A percentile compares a stretch with the other conserved stretches of the same genome.
Conservation (phyloP, 2,113 vertebrate genomes). For the Sander vitreus region DNA sequence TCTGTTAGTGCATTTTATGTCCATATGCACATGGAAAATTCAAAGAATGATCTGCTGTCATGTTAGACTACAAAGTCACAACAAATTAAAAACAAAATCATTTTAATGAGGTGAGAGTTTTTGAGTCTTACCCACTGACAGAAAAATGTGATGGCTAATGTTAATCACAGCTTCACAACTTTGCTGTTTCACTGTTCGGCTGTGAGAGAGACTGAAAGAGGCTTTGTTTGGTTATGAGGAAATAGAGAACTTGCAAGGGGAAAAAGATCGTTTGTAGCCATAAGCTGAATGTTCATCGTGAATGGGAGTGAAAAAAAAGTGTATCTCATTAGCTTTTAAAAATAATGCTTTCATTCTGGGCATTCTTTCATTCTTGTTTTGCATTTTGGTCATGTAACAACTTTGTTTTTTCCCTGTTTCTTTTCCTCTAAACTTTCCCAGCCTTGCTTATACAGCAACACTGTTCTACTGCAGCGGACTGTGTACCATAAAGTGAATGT, state of each 20-base stretch:
- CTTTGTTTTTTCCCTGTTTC: slow-evolving; percentile 12
- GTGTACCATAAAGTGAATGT: slow-evolving; percentile 13
- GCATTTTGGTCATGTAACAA: slow-evolving; percentile 21
- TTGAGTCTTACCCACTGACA: slow-evolving; percentile 24
- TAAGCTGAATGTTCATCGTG: not conserved
- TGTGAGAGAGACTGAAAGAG: not conserved
- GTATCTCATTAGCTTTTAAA: slow-evolving; percentile 13
- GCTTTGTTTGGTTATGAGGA: slow-evolving; percentile 18
- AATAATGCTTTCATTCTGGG: slow-evolving; percentile 18
- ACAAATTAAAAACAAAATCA: slow-evolving; percentile 17
- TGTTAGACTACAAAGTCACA: slow-evolving; percentile 46
- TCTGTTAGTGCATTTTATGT: slow-evolving; percentile 11
- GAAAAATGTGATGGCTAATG: slow-evolving; percentile 29
- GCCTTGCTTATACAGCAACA: slow-evolving; percentile 13
- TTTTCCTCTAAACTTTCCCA: slow-evolving; percentile 8
- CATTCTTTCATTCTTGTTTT: slow-evolving; percentile 7
- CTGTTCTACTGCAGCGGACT: slow-evolving; percentile 11
- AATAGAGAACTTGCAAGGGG: slow-evolving; percentile 1
- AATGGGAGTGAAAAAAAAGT: not conserved
- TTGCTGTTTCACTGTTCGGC: slow-evolving; percentile 13
- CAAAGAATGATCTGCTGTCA: slow-evolving; percentile 37
- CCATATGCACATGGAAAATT: slow-evolving; percentile 13
- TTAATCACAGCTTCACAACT: slow-evolving; percentile 34
- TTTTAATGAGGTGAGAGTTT: slow-evolving; percentile 27
- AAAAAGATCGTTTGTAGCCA: not conserved